A percentile compares a stretch with the other conserved stretches of the same genome.
These are phyloP conservation scores for Helicoverpa assulta DNA, from an alignment of 2,888 invertebrate genomes.

Conservation along the genomic window DNA sequence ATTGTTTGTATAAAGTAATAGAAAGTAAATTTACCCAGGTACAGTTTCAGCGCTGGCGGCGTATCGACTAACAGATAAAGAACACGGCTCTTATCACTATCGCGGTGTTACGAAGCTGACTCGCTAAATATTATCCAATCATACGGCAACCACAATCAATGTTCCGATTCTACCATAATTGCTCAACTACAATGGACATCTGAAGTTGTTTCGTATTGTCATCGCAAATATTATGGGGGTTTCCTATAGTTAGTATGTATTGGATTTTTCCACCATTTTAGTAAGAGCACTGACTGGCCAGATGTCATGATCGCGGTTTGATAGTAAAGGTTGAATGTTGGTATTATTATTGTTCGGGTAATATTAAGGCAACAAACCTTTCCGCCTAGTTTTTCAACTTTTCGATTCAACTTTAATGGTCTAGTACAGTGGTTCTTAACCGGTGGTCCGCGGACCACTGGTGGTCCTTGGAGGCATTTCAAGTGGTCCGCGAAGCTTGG, in stretches of 20 bases:
- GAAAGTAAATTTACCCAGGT: conserved; percentile 55
- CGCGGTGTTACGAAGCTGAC: conserved; percentile 47
- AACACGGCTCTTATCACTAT: conserved; percentile 62
- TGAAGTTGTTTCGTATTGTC: not conserved
- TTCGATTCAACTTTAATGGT: too few species aligned
- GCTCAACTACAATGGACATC: conserved; percentile 14
- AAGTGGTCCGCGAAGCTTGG: too few species aligned
- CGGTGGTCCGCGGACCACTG: too few species aligned
- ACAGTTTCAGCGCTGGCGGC: conserved; percentile 53
- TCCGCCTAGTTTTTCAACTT: too few species aligned
- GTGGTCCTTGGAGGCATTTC: too few species aligned
- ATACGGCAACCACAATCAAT: conserved; percentile 43
- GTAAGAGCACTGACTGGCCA: too few species aligned
- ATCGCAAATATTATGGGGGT: not conserved
- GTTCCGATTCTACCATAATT: conserved; percentile 23
- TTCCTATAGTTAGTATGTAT: too few species aligned
- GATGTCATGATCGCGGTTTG: too few species aligned
- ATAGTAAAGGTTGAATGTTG: too few species aligned
- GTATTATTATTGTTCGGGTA: too few species aligned
- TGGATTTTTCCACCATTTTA: not conserved
- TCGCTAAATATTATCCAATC: conserved; percentile 52
- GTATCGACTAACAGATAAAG: conserved; percentile 74
- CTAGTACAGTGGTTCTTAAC: too few species aligned
- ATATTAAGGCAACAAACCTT: too few species aligned
- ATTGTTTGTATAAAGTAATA: conserved; percentile 6